phyloP scores from a whole-genome alignment of 2,113 vertebrate species.

The Mastomys natalensis region DNA sequence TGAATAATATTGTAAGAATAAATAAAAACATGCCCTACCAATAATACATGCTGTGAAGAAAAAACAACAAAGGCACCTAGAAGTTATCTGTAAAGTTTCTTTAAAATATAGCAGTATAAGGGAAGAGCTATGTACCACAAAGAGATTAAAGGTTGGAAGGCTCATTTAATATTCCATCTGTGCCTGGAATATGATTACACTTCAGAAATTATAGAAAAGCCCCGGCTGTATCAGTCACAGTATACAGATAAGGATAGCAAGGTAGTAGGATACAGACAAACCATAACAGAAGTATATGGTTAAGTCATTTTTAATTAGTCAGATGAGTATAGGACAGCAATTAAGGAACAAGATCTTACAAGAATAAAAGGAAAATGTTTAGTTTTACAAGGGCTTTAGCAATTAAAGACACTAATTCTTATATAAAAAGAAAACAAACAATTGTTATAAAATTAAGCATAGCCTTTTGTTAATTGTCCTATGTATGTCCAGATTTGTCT shows the following conservation, averaged over 20 bases:
- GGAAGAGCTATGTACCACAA: background rate
- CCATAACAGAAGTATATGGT: background rate
- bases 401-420: background rate
- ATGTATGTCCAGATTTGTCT: background rate
- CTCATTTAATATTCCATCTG: background rate
- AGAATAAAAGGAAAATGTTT: background rate
- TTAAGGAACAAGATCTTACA: fast-evolving
- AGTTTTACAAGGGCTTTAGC: background rate
- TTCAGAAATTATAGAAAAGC: background rate
- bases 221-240: background rate
- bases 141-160: background rate
- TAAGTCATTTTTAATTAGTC: background rate
- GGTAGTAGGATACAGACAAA: background rate
- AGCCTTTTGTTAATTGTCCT: background rate
- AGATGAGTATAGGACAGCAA: background rate
- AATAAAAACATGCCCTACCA: background rate
- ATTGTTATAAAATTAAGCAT: background rate
- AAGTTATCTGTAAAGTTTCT: background rate
- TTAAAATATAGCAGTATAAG: background rate
- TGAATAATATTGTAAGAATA: background rate
- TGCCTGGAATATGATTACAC: background rate
- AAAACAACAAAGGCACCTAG: background rate
- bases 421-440: background rate
- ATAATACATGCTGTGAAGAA: background rate
- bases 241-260: background rate